Evolutionary conservation across 1,140 invertebrate species (phyloP).

Genomic region (Philaenus spumarius): DNA sequence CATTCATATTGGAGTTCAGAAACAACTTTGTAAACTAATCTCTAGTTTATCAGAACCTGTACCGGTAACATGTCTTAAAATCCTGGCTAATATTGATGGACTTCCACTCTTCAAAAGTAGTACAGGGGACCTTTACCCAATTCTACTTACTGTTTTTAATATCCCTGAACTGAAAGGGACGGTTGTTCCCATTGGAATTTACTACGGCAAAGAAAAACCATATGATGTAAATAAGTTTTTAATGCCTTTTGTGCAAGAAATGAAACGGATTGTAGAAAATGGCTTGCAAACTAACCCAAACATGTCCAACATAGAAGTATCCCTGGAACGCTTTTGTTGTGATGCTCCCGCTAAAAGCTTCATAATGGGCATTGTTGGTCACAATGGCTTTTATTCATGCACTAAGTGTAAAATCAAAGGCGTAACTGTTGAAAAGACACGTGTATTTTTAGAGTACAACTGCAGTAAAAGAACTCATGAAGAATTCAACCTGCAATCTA

Average conservation of each 20-base stretch:
- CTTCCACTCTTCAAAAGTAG: conserved; percentile 6
- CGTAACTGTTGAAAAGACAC: conserved; percentile 23
- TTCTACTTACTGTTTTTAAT: conserved; percentile 9
- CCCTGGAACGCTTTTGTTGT: conserved; percentile 31
- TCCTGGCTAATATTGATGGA: conserved; percentile 5
- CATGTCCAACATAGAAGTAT: conserved; percentile 13
- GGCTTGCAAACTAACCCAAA: background rate
- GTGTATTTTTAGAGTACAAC: conserved; percentile 26
- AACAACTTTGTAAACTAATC: conserved; percentile 1
- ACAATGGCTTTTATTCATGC: conserved; percentile 28
- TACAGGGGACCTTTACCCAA: conserved; percentile 4
- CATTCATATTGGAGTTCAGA: conserved; percentile 7
- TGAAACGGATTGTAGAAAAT: background rate
- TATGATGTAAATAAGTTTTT: background rate
- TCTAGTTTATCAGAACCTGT: background rate
- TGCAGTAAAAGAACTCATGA: conserved; percentile 27
- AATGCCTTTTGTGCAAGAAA: conserved; percentile 1
- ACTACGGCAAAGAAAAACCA: conserved; percentile 7
- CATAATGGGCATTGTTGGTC: conserved; percentile 27
- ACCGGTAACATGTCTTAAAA: background rate
- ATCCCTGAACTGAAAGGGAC: background rate
- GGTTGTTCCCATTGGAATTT: conserved; percentile 6
- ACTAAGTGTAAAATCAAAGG: conserved; percentile 31
- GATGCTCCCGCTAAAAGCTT: too few relatives aligned
- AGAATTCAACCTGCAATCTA: conserved; percentile 25